Evolutionary conservation across 2,888 invertebrate species (phyloP), one percentile per base, ranked within the genome.

Genomic region (Chrysomela aeneicollis): DNA sequence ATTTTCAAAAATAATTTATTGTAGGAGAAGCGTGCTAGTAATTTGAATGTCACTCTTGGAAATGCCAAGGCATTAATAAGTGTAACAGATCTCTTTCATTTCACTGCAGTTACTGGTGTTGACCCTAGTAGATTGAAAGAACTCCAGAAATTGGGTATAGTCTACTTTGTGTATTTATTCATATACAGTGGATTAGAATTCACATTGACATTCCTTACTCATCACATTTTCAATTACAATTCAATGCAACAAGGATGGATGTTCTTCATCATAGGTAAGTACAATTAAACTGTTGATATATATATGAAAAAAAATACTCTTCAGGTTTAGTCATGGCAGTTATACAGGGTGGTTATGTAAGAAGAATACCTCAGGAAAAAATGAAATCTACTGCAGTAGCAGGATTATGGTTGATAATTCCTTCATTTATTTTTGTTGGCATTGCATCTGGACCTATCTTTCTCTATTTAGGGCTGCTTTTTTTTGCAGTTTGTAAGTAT

Each of bases 221-320:
- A 97, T 84, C 91, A 95, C 76, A 88, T 92, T 42, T 97, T 98
- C 81, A 87, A 90, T 58, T 98, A 94, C 81, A 91, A 90, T 61
- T 94, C 97, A 51, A 94, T 97, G 92, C 93, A 97, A 82, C 98
- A 99, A 84, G 98, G 98, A 5, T 94, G 93, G 87, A 97, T 99
- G 95, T 99, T 98, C 82, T 88, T 97, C 75, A 92, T 92, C 61
- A 94, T 97, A 77, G 98, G 98, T 83, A 81, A 83, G 80, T 64
- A 58, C 59, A 32, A 49, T 18, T 37, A 6, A 12, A 2, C 2
- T 10, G 12, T 35, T 35, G n/a, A n/a, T n/a, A n/a, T n/a, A n/a
- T n/a, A n/a, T 35, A 42, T 42, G 42, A 42, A n/a, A 35, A 35
- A 5, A 5, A 35, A 42, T 42, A 15, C 15, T 2, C 15, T 65